These are phyloP conservation scores for Galeopsomyia nigrocyanea DNA, from an alignment of 2,888 invertebrate genomes.

Conservation along the genomic window DNA sequence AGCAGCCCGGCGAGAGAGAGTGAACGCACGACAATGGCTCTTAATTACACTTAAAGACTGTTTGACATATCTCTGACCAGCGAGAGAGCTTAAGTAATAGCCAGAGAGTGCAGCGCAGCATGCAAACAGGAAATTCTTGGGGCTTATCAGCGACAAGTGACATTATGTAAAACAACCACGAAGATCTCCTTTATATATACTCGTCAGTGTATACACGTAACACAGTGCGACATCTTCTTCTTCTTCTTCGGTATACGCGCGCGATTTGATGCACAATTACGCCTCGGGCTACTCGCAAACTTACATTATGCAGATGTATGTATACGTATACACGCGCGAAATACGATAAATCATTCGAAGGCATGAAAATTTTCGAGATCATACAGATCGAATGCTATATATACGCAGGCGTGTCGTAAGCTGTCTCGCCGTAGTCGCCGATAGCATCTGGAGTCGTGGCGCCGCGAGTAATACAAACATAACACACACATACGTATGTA, in stretches of 20 bases:
- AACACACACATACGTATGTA: constrained; percentile 1
- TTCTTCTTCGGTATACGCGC: constrained; percentile 17
- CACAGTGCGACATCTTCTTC: too few species aligned
- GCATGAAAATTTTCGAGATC: constrained; percentile 35
- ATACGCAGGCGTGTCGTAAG: constrained; percentile 18
- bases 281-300: constrained; percentile 35
- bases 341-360: constrained; percentile 30
- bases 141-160: constrained; percentile 11
- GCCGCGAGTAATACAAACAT: constrained; percentile 13
- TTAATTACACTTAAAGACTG: constrained; percentile 1
- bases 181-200: background rate
- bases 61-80: background rate
- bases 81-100: background rate
- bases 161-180: constrained; percentile 29
- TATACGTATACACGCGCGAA: background rate
- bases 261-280: constrained; percentile 23
- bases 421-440: constrained; percentile 30
- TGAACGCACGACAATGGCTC: background rate
- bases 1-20: too few species aligned
- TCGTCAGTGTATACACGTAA: too few species aligned
- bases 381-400: constrained; percentile 27
- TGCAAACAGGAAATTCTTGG: background rate
- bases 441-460: constrained; percentile 40
- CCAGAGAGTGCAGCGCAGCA: background rate
- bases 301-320: background rate